Base-by-base conservation (phyloP, 2,888 invertebrate species). In the Stenodera caucasica region DNA sequence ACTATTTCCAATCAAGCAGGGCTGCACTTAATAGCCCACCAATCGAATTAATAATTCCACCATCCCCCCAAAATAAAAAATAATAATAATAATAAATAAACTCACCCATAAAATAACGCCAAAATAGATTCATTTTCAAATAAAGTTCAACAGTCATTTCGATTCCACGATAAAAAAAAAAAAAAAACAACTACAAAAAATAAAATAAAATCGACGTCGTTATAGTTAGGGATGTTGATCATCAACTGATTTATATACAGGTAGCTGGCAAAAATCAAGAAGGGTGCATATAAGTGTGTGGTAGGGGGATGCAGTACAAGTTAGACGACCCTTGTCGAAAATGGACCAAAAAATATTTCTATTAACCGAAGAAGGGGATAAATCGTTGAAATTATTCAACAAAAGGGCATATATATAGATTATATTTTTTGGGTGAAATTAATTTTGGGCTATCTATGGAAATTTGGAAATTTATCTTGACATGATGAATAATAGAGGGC, bases 1-100 rank as follows among this genome's bases (percentile, higher is more conserved):
- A 65, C 64, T 69, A 78, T 78, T 80, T 78, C 77, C 74, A 80
- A 80, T 80, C 80, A 80, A 77, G 78, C 23, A 75, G 79, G 77
- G 73, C 77, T 77, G 77, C 63, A 62, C 65, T 73, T 77, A 78
- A 77, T 74, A 70, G 76, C 67, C 64, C 26, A 54, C 57, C 57
- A 60, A 66, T 62, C 58, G 63, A 71, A 68, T 69, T 69, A 69
- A 67, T 63, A 63, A 62, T 61, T 40, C 9, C 30, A 8, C 30
- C 26, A 26, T 5, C 1, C 6, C 37, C 15, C 14, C 15, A 7
- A 2, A 32, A 49, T 29, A 30, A 29, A 6, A 26, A 5, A 52
- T 11, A 14, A 15, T 49, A 55, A 53, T 33, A 2, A 49, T 33
- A 51, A 37, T 18, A 64, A 52, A 49, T 30, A 51, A 52, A 68